Conservation (phyloP, 1,140 invertebrate genomes). For the Cotesia vestalis region DNA sequence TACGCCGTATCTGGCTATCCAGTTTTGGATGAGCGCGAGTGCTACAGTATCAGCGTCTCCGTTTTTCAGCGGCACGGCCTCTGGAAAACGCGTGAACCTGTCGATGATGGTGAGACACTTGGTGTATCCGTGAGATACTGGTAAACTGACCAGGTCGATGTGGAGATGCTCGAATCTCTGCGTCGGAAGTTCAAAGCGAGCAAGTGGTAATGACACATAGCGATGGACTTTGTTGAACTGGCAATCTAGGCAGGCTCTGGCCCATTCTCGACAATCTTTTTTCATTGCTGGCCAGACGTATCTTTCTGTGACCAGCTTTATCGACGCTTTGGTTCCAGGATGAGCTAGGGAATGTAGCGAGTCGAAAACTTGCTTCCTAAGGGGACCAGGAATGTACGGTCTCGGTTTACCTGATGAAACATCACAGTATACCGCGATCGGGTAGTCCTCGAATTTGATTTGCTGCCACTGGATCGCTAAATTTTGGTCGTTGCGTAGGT, state of each 20-base stretch:
- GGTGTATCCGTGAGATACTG: slow-evolving; percentile 31
- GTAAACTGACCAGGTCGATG: slow-evolving; percentile 38
- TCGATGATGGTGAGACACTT: slow-evolving; percentile 48
- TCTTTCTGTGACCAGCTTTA: slow-evolving; percentile 37
- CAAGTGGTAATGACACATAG: neutral
- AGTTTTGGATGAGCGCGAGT: slow-evolving; percentile 37
- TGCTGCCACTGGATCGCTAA: neutral
- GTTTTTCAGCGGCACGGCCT: slow-evolving; percentile 43
- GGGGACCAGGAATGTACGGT: slow-evolving; percentile 32
- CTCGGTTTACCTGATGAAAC: slow-evolving; percentile 23
- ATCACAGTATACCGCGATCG: slow-evolving; percentile 32
- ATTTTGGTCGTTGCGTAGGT: neutral
- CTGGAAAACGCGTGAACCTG: slow-evolving; percentile 44
- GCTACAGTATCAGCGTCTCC: slow-evolving; percentile 43
- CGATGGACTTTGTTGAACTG: slow-evolving; percentile 36
- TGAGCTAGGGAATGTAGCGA: slow-evolving; percentile 43
- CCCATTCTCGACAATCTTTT: slow-evolving; percentile 50
- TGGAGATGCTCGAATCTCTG: slow-evolving; percentile 47
- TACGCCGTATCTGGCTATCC: slow-evolving; percentile 49
- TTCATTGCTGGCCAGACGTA: slow-evolving; percentile 50
- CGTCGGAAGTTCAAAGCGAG: slow-evolving; percentile 35
- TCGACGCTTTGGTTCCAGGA: slow-evolving; percentile 40
- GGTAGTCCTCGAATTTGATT: neutral
- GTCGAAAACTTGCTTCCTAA: slow-evolving; percentile 28
- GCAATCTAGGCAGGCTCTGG: slow-evolving; percentile 45